These are phyloP conservation scores for Urosaurus nigricauda DNA, from an alignment of 2,797 vertebrate genomes.

Conservation along the genomic window DNA sequence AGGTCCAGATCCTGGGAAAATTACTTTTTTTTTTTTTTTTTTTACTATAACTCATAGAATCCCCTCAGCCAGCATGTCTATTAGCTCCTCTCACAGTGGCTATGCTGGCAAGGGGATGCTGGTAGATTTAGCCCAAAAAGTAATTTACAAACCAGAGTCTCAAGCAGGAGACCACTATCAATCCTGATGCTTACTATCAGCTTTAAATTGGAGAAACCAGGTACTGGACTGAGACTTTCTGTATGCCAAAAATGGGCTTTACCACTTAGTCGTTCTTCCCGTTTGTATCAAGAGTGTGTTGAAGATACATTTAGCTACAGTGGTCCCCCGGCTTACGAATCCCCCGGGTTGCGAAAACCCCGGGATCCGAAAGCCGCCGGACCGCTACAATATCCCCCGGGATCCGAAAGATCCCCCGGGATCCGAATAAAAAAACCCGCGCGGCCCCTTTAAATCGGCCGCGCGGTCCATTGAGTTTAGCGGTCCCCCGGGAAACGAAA, in stretches of 20 bases:
- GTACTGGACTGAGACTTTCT: background rate
- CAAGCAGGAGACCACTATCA: background rate
- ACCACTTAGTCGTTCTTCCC: background rate
- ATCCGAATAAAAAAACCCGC: no score
- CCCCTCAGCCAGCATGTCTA: no score
- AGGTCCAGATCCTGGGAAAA: background rate
- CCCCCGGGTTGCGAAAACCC: no score
- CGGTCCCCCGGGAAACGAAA: no score
- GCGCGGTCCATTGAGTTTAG: no score
- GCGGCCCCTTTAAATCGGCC: no score
- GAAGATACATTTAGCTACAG: slow-evolving; percentile 66
- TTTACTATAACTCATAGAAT: background rate
- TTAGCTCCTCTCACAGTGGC: no score
- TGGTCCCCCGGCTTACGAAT: no score
- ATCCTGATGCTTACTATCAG: background rate
- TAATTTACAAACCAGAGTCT: background rate
- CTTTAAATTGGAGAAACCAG: background rate
- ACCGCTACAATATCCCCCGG: no score
- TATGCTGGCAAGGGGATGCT: background rate
- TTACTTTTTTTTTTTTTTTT: background rate
- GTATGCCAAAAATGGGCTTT: background rate
- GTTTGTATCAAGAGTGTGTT: slow-evolving; percentile 70
- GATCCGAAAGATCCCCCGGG: no score
- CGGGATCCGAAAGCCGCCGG: no score
- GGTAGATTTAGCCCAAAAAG: background rate